Base-by-base conservation (phyloP, 2,888 invertebrate genomes). In the Hermaeophaga mercurialis region DNA sequence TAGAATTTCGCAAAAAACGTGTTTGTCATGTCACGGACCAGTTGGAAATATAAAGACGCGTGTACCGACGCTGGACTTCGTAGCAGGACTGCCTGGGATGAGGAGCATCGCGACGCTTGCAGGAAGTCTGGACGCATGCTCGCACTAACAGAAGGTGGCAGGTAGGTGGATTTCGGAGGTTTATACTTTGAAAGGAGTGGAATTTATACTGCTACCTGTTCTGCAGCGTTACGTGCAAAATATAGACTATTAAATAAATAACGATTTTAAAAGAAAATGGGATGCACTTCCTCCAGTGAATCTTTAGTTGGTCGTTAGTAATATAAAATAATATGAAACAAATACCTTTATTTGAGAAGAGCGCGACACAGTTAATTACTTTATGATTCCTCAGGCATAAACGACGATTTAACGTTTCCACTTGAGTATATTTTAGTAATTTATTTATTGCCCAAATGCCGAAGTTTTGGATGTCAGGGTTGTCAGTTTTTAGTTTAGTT, bases 151-250 rank as follows among this genome's bases (percentile, higher is more conserved):
- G 41, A 54, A 57, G 53, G 57, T 47, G 43, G 52, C 52, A 56
- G 56, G 52, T 56, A 56, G 52, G 50, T 52, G 56, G 53, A 55
- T 55, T 55, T 55, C 26, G 36, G 44, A 55, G 55, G 49, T 49
- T 55, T 44, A 55, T 33, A 34, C 43, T 41, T 50, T 50, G 55
- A 55, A 45, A 34, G 31, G 49, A 55, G 28, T 45, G 49, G 38
- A 55, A 55, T 55, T 55, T 55, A 49, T 55, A 44, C 39, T 45
- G 44, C 55, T 49, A 55, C 44, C 49, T 55, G 55, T 55, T 49
- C 28, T 50, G 24, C 22, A n/a, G 18, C 11, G 5, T 41, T 31
- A 50, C 41, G 31, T 24, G 28, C 15, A 14, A 41, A 33, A 50
- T 22, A 18, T 12, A 41, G 38, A 17, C 15, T 49, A 17, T 12